phyloP scores from a whole-genome alignment of 2,888 invertebrate genomes.

The Idaea biselata region DNA sequence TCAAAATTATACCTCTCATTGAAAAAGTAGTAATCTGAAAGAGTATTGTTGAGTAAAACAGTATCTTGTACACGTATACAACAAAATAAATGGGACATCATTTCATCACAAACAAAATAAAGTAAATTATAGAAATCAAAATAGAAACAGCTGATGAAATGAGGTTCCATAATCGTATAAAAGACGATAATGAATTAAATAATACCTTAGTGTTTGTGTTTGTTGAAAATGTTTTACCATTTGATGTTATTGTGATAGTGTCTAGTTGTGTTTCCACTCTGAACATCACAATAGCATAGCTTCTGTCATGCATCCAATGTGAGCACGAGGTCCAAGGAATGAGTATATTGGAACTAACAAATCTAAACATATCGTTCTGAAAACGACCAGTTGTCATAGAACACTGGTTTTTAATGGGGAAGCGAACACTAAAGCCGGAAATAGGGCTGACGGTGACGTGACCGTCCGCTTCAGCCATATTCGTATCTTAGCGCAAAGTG shows the following conservation, averaged over 20 bases:
- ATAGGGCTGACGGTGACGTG: conserved; percentile 43
- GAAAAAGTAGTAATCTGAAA: conserved; percentile 51
- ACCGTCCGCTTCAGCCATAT: conserved; percentile 44
- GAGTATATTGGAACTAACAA: conserved; percentile 59
- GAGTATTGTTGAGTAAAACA: conserved; percentile 58
- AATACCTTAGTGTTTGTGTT: conserved; percentile 75
- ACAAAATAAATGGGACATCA: conserved; percentile 51
- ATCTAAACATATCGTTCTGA: conserved; percentile 28
- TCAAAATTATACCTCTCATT: conserved; percentile 63
- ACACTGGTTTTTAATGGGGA: conserved; percentile 67
- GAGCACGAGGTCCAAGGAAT: conserved; percentile 71
- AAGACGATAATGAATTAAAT: conserved; percentile 69
- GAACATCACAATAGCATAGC: conserved; percentile 66
- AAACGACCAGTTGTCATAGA: conserved; percentile 68
- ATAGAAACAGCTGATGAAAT: conserved; percentile 34
- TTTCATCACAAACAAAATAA: conserved; percentile 37
- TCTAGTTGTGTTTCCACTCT: conserved; percentile 56
- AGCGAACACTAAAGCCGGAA: conserved; percentile 70
- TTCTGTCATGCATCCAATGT: conserved; percentile 70
- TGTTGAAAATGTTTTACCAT: conserved; percentile 73
- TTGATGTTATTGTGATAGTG: conserved; percentile 69
- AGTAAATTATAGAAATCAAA: conserved; percentile 28
- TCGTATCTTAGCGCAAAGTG: conserved; percentile 74
- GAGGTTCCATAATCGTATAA: conserved; percentile 47
- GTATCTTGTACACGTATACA: conserved; percentile 49